phyloP scores from a whole-genome alignment of 2,888 invertebrate genomes.

The Myopa testacea region DNA sequence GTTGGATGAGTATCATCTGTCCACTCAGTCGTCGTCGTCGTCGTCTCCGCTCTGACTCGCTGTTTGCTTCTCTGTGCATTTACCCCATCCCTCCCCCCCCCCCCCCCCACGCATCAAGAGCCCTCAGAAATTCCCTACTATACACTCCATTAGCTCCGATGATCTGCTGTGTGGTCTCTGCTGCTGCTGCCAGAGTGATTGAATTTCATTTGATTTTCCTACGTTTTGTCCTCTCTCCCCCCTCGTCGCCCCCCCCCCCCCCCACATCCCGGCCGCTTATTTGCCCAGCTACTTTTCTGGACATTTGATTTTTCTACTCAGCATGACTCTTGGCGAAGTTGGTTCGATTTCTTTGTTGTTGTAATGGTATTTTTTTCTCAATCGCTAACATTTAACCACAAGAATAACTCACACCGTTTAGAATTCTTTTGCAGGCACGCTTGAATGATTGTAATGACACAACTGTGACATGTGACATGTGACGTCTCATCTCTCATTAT shows the following conservation, averaged over 20 bases:
- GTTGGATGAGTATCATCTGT: background rate
- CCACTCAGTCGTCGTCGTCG: background rate
- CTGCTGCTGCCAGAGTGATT: slow-evolving; percentile 21
- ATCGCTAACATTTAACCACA: slow-evolving; percentile 1
- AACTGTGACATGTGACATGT: too few relatives aligned
- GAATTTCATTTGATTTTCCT: slow-evolving; percentile 36
- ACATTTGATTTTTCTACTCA: slow-evolving; percentile 24
- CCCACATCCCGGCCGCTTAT: too few relatives aligned
- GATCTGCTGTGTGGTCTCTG: slow-evolving; percentile 37
- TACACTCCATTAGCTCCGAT: slow-evolving; percentile 34
- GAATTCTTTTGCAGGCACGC: background rate
- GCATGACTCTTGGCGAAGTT: background rate
- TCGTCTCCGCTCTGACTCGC: background rate
- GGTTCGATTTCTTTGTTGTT: background rate
- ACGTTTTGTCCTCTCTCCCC: background rate
- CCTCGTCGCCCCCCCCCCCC: too few relatives aligned
- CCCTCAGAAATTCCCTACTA: slow-evolving; percentile 29
- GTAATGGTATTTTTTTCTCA: background rate
- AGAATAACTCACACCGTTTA: slow-evolving; percentile 22
- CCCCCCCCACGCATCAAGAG: slow-evolving; percentile 19
- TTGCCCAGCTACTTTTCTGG: slow-evolving; percentile 10
- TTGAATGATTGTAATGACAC: background rate
- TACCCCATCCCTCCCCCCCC: background rate
- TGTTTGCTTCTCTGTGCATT: background rate
- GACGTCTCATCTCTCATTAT: too few relatives aligned